These are phyloP conservation scores for Trinectes maculatus DNA, from an alignment of 2,113 vertebrate species.

Conservation along the genomic window DNA sequence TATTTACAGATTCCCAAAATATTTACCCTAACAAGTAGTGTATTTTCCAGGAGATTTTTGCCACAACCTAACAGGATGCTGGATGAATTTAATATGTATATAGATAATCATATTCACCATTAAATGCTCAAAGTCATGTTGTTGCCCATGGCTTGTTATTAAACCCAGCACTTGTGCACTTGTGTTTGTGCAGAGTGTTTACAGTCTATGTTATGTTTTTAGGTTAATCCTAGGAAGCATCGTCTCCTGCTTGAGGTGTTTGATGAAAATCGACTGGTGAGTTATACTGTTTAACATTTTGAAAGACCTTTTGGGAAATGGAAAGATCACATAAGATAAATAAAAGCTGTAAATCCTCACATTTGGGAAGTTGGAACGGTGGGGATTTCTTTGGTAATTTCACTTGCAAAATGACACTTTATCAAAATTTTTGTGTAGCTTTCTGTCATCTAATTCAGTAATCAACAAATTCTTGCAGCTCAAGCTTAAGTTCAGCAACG, in stretches of 20 bases:
- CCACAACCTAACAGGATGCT: not conserved
- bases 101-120: not conserved
- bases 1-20: not conserved
- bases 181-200: conserved; percentile 24
- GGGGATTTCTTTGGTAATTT: too few species aligned
- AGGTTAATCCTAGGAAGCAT: conserved; percentile 93
- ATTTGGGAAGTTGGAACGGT: too few species aligned
- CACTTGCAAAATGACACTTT: not conserved
- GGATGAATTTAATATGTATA: not conserved
- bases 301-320: too few species aligned
- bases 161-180: not conserved
- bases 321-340: not conserved
- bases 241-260: conserved; percentile 96
- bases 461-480: not conserved
- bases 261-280: conserved; percentile 98
- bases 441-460: not conserved
- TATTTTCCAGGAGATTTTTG: not conserved
- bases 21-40: not conserved
- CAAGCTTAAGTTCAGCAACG: not conserved
- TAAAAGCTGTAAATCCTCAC: not conserved
- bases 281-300: too few species aligned
- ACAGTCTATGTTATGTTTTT: conserved; percentile 32
- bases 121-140: not conserved
- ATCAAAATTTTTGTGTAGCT: not conserved
- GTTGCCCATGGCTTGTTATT: not conserved